Conservation (phyloP, 1,140 invertebrate genomes). For the Apis florea region DNA sequence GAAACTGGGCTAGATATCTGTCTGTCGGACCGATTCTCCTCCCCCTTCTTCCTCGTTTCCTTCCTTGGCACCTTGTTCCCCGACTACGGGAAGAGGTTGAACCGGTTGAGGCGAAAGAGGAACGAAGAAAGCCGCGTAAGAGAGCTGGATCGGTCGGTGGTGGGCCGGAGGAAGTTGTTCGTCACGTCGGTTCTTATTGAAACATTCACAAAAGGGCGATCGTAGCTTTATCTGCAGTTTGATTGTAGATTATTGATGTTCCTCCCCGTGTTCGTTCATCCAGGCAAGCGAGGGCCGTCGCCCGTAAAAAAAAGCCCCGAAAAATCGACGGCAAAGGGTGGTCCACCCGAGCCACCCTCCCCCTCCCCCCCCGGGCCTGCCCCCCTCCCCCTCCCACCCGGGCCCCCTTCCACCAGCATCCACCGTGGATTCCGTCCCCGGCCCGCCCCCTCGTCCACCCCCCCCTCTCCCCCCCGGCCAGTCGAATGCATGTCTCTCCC, state of each 20-base stretch:
- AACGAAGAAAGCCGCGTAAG: not conserved
- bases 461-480: conserved; percentile 49
- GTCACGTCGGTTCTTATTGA: conserved; percentile 76
- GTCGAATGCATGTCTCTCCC: conserved; percentile 72
- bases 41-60: no score
- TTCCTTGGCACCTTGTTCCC: no score
- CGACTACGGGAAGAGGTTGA: no score
- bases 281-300: conserved; percentile 76
- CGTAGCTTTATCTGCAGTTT: conserved; percentile 80
- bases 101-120: no score
- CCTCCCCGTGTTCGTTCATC: conserved; percentile 77
- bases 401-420: conserved; percentile 37
- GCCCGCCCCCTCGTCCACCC: conserved; percentile 21
- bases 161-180: conserved; percentile 60
- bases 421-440: conserved; percentile 8
- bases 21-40: no score
- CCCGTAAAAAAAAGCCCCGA: conserved; percentile 75
- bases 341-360: conserved; percentile 56
- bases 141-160: conserved; percentile 14
- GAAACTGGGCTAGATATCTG: not conserved
- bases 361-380: not conserved
- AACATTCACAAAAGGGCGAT: conserved; percentile 79
- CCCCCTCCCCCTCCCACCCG: conserved; percentile 4
- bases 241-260: conserved; percentile 81
- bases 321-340: conserved; percentile 74